Evolutionary conservation across 2,113 vertebrate species (phyloP), one percentile per base, ranked within the genome.

Genomic region (Poeciliopsis prolifica): DNA sequence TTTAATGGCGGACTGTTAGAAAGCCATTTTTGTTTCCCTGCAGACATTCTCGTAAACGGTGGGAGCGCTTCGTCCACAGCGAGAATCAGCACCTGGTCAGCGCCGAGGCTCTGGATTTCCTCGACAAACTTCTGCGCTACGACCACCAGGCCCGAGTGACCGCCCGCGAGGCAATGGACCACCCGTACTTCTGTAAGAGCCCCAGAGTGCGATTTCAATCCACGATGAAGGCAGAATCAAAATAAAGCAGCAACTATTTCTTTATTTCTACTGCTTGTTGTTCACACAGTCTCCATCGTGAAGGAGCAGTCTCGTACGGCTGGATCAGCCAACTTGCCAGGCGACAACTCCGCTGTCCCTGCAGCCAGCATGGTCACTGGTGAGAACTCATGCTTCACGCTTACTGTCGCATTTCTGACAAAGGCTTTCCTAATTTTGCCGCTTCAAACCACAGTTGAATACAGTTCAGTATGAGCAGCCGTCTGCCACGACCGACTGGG

Each of bases 1-100:
- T 37, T 11, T 12, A 12, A 37, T 12, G 2, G 0, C 10, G 11
- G 35, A 9, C 10, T 37, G 10, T 37, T 37, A 11, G 35, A 12
- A 37, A 37, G 10, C 10, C 10, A 11, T 3, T 54, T 19, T 7
- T 24, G 17, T 64, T 64, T 29, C 33, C 24, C 33, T n/a, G 1
- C 72, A 96, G 95, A 78, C 95, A 96, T 90, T 96, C 95, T 0
- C 94, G 95, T 78, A 96, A 96, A 91, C 93, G 95, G 81, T 96
- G 95, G 95, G 95, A 96, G 75, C 92, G 95, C 68, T 96, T 96
- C 61, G 95, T 96, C 77, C 95, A 96, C 93, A 96, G 95, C 19
- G 95, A 96, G 88, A 96, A 96, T 91, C 95, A 96, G 91, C 95
- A 96, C 88, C 87, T 96, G 70, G 95, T 96, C 51, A 96, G 95